phyloP scores from a whole-genome alignment of 2,113 vertebrate species.

The Ptychochromis oligacanthus region DNA sequence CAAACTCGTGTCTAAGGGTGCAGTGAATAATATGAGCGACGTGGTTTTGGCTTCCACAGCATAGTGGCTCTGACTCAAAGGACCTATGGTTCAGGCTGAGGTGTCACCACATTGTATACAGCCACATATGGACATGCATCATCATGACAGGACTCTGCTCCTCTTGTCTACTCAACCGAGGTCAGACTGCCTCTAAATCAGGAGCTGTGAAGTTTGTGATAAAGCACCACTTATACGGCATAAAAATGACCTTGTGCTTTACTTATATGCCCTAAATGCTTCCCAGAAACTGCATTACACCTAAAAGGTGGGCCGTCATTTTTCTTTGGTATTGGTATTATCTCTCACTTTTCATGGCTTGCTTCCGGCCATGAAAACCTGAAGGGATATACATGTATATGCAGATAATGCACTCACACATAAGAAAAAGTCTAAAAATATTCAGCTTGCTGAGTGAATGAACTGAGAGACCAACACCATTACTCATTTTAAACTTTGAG shows the following conservation, averaged over 20 bases:
- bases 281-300: not conserved
- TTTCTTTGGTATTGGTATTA: not conserved
- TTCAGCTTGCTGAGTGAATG: not conserved
- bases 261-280: not conserved
- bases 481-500: not conserved
- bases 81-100: not conserved
- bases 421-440: not conserved
- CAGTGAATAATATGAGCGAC: not conserved
- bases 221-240: conserved; percentile 30
- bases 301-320: not conserved
- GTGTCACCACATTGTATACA: conserved; percentile 7
- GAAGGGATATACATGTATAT: not conserved
- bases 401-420: not conserved
- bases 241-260: conserved; percentile 4
- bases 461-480: not conserved
- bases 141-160: conserved; percentile 12
- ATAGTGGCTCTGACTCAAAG: not conserved
- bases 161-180: conserved; percentile 27
- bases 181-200: conserved; percentile 51
- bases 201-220: conserved; percentile 47
- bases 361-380: not conserved
- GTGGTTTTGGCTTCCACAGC: not conserved
- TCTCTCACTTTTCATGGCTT: not conserved
- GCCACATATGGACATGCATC: conserved; percentile 42
- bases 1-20: not conserved